These are phyloP conservation scores for Dromaius novaehollandiae DNA, from an alignment of 2,113 vertebrate genomes.

Conservation along the genomic window DNA sequence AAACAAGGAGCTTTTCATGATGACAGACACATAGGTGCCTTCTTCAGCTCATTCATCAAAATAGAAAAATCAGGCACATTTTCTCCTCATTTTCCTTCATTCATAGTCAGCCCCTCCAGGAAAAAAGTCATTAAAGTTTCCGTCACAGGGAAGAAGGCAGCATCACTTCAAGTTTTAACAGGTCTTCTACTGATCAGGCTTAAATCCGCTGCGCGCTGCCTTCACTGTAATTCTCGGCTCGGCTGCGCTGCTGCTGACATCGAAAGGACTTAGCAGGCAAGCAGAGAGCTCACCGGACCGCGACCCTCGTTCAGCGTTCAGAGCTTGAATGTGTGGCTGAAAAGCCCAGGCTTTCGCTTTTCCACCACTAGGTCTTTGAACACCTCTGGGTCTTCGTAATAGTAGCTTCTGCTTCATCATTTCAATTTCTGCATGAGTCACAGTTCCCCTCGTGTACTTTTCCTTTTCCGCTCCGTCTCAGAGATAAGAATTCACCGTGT, in stretches of 20 bases:
- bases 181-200: neutral
- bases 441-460: slow-evolving; percentile 25
- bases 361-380: slow-evolving; percentile 29
- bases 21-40: slow-evolving; percentile 35
- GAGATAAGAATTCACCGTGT: slow-evolving; percentile 34
- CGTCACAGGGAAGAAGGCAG: neutral
- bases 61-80: neutral
- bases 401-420: slow-evolving; percentile 25
- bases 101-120: neutral
- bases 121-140: neutral
- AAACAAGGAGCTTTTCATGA: slow-evolving; percentile 61
- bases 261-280: slow-evolving; percentile 2
- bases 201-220: rapidly evolving
- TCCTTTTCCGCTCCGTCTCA: slow-evolving; percentile 5
- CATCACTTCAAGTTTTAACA: slow-evolving; percentile 23
- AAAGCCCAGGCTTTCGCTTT: slow-evolving; percentile 48
- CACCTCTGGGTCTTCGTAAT: slow-evolving; percentile 56
- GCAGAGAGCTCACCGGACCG: neutral
- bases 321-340: neutral
- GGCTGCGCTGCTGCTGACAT: neutral
- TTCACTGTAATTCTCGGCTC: neutral
- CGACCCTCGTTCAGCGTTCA: neutral
- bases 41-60: slow-evolving; percentile 16
- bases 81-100: slow-evolving; percentile 20
- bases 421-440: slow-evolving; percentile 58